Conservation (phyloP, 2,113 vertebrate genomes). For the Hirundichthys speculiger region DNA sequence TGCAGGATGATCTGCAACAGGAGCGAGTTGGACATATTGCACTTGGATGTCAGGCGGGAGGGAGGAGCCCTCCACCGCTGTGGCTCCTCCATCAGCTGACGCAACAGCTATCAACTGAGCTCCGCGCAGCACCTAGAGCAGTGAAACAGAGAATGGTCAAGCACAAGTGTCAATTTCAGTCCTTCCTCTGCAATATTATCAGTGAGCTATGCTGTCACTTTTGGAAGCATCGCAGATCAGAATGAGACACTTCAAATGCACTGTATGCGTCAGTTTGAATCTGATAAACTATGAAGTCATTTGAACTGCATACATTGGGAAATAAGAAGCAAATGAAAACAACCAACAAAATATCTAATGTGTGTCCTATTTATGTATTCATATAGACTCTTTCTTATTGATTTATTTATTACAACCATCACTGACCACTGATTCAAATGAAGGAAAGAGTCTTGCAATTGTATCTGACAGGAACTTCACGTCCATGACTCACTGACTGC, state of each 20-base stretch:
- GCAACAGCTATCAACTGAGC: slow-evolving; percentile 96
- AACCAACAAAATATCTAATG: slow-evolving; percentile 16
- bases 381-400: no score
- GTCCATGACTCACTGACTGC: no score
- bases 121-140: slow-evolving; percentile 89
- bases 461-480: no score
- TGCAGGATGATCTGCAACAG: slow-evolving; percentile 88
- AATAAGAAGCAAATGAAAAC: no score
- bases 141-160: neutral
- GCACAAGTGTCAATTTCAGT: neutral
- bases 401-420: no score
- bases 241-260: neutral
- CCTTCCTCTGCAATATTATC: neutral
- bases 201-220: neutral
- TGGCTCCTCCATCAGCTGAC: slow-evolving; percentile 87
- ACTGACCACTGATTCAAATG: no score
- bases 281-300: no score
- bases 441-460: no score
- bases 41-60: slow-evolving; percentile 97
- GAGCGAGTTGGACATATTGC: slow-evolving; percentile 95
- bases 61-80: slow-evolving; percentile 88
- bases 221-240: neutral
- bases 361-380: slow-evolving; percentile 29
- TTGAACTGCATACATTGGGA: no score
- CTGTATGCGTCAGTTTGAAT: no score